A percentile compares a stretch with the other conserved stretches of the same genome.
Evolutionary conservation across 2,113 vertebrate species (phyloP).

Genomic region (Pterocles gutturalis): DNA sequence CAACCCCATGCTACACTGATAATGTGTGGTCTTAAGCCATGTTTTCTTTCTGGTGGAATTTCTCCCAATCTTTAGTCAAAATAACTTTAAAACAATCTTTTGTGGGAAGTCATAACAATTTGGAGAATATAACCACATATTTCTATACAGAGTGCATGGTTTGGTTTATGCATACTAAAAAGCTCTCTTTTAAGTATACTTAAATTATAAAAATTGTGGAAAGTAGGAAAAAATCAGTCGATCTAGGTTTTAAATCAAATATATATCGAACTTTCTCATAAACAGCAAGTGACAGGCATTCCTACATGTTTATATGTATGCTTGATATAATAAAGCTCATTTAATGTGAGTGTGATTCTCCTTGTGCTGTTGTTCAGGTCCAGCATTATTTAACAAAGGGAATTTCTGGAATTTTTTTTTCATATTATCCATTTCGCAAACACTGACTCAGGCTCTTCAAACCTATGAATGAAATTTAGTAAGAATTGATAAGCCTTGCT

Average conservation of each 20-base stretch:
- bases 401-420: background rate
- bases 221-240: background rate
- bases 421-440: background rate
- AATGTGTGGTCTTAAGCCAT: background rate
- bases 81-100: background rate
- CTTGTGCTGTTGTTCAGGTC: background rate
- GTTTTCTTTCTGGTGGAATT: background rate
- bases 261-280: background rate
- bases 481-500: constrained; percentile 12
- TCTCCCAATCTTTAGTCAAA: background rate
- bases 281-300: background rate
- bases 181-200: background rate
- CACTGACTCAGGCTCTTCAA: background rate
- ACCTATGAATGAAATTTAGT: constrained; percentile 1
- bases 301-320: background rate
- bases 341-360: background rate
- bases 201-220: background rate
- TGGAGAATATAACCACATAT: background rate
- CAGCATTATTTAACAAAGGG: background rate
- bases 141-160: background rate
- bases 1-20: background rate
- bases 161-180: background rate
- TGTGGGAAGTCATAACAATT: background rate
- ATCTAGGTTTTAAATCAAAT: background rate
- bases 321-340: background rate